Evolutionary conservation across 1,140 invertebrate species (phyloP), one percentile per base, ranked within the genome.

Genomic region (Centruroides sculpturatus): DNA sequence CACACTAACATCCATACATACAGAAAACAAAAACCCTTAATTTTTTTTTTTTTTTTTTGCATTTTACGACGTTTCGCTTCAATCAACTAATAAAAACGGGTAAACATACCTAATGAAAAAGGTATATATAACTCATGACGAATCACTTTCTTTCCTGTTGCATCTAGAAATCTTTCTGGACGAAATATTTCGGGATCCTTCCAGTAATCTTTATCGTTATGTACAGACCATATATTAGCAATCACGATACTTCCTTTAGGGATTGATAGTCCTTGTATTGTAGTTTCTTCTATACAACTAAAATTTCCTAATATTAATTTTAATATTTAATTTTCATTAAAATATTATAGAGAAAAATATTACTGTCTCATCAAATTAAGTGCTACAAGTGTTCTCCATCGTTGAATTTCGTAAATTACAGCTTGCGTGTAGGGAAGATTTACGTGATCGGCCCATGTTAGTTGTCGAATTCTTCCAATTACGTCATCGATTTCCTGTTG

Each of bases 151-250:
- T 12, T 56, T 12, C 56, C 59, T 34, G 67, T 64, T 23, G 67
- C 64, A 13, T 69, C 63, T 8, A 79, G 63, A 71, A 78, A 80
- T 60, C 86, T 73, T 65, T 86, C 83, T 0, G 86, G 86, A 3
- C 79, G 73, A 65, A 87, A 89, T 13, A 75, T 73, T 49, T 84
- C 76, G 0, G 87, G 85, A 68, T 88, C 79, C 0, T 77, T 76
- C 81, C 85, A 89, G 0, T 79, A 65, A 0, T 77, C 72, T 11
- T 76, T 72, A 66, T 88, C 84, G 66, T 83, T 82, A 66, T 86
- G 81, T 1, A 83, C 72, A 35, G 83, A 81, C 71, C 83, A 80
- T n/a, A 83, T 70, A 66, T 84, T 83, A 1, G 83, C 72, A 57
- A 89, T 71, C 11, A 89, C 67, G 41, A 81, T 76, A 0, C 61